These are phyloP conservation scores for Pomatorhinus ruficollis DNA, from an alignment of 2,113 vertebrate species.

Conservation along the genomic window DNA sequence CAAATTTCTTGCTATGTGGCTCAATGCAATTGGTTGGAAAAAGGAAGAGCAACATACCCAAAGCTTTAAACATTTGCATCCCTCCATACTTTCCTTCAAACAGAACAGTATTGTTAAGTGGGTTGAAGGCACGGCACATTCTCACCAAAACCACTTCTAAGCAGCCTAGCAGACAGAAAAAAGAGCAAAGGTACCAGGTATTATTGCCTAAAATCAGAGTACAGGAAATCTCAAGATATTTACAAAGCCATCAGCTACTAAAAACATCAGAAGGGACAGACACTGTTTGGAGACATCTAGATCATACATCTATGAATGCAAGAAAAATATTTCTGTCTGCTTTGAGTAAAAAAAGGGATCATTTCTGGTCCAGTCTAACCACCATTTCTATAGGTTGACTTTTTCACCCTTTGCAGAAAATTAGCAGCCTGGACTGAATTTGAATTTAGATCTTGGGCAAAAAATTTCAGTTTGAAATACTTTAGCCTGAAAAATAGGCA, in stretches of 20 bases:
- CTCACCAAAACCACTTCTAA: conserved; percentile 98
- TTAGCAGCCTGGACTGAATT: neutral
- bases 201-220: neutral
- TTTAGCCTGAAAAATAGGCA: neutral
- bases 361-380: neutral
- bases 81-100: conserved; percentile 99
- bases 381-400: neutral
- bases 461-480: neutral
- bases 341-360: neutral
- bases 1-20: neutral
- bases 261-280: neutral
- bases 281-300: neutral
- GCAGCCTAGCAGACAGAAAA: conserved; percentile 80
- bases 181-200: neutral
- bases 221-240: neutral
- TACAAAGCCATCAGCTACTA: neutral
- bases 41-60: conserved; percentile 79
- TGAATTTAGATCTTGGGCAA: neutral
- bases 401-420: neutral
- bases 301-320: neutral
- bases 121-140: conserved; percentile 99
- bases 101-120: conserved; percentile 98
- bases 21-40: neutral
- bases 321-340: neutral
- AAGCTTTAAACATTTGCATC: conserved; percentile 98